A percentile compares a stretch with the other conserved stretches of the same genome.
These are phyloP conservation scores for Xestobium rufovillosum DNA, from an alignment of 2,888 invertebrate genomes.

Conservation along the genomic window DNA sequence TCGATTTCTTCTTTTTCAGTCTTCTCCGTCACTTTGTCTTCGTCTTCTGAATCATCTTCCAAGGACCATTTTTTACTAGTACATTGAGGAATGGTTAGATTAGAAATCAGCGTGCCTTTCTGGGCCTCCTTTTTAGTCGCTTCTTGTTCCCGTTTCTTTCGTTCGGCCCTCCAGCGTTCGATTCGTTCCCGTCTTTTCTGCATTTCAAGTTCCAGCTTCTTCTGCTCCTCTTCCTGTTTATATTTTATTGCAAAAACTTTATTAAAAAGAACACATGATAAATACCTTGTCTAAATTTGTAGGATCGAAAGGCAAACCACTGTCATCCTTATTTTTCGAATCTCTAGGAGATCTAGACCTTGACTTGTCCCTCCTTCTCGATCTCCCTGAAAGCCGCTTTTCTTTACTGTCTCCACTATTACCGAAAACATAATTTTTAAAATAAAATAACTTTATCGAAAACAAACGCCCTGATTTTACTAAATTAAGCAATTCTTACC, in stretches of 20 bases:
- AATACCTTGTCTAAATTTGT: constrained; percentile 66
- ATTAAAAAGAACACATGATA: background rate
- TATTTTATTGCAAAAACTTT: background rate
- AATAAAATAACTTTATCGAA: constrained; percentile 21
- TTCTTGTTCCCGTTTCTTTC: constrained; percentile 81
- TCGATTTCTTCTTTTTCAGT: constrained; percentile 20
- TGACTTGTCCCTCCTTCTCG: constrained; percentile 39
- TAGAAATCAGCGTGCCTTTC: constrained; percentile 51
- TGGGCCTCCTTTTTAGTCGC: constrained; percentile 68
- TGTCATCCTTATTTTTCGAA: constrained; percentile 47
- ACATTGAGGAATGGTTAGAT: constrained; percentile 41
- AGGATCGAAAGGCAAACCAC: constrained; percentile 60
- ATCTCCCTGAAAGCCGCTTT: constrained; percentile 52
- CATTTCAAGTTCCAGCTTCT: constrained; percentile 88
- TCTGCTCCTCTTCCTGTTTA: constrained; percentile 77
- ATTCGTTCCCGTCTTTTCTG: constrained; percentile 91
- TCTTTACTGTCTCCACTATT: constrained; percentile 59
- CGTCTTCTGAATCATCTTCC: constrained; percentile 94
- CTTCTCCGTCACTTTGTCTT: constrained; percentile 49
- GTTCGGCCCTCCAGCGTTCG: constrained; percentile 91
- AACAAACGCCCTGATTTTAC: constrained; percentile 7
- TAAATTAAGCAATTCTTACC: constrained; percentile 19
- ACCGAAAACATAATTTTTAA: too few relatives aligned
- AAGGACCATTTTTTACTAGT: constrained; percentile 84
- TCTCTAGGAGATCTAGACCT: constrained; percentile 36